Evolutionary conservation across 2,113 vertebrate species (phyloP), one percentile per base, ranked within the genome.

Genomic region (Chionodraco myersi): DNA sequence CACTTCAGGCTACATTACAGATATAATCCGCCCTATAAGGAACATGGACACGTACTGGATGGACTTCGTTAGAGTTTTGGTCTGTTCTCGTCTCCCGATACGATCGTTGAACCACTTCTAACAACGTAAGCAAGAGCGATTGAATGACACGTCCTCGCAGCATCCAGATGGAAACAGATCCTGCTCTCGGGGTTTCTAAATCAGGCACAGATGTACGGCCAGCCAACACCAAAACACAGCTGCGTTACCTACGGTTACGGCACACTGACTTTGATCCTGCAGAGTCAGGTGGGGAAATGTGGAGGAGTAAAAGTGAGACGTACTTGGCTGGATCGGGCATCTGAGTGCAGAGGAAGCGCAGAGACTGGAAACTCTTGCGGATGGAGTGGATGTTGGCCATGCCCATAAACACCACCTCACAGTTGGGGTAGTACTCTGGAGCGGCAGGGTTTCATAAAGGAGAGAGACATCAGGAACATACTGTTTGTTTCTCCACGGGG

Each of bases 321-420:
- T 95, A 99, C 98, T 99, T 99, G 93, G 96, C 96, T 77, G 98
- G 98, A 80, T 99, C 98, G 11, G 98, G 98, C 94, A 97, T 97
- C 83, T 99, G 97, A 48, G 97, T 98, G 86, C 98, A 99, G 83
- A 99, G 96, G 86, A 98, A 94, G 48, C 98, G 95, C 86, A 99
- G 92, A 0, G 97, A 98, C 93, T 99, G 98, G 92, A 99, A 99
- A 93, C 98, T 99, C 93, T 97, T 99, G 84, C 98, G 96, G 89
- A 99, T 99, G 61, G 97, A 98, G 91, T 99, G 98, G 85, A 99
- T 99, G 94, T 99, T 99, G 86, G 98, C 98, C 98, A 99, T 99
- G 47, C 97, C 97, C 98, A 99, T 99, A 88, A 99, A 99, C 60
- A 98, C 95, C 15, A 99, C 98, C 93, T 99, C 98, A 89, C 97